Evolutionary conservation across 2,113 vertebrate genomes (phyloP).

Genomic region (Xyliphius kryptos): DNA sequence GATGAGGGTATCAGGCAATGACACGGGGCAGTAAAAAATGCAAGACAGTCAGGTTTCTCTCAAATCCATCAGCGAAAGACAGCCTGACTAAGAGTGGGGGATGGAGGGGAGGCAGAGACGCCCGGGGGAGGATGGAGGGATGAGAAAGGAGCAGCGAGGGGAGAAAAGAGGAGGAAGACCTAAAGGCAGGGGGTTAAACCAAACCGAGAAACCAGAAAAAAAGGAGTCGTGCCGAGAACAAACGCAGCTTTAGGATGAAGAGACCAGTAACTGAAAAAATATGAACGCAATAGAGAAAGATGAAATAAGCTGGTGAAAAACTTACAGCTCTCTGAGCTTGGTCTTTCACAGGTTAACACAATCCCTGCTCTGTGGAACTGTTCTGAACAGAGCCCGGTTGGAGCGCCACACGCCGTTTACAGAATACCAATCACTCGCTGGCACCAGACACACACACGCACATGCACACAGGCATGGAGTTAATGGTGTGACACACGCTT

Average conservation of each 20-base stretch:
- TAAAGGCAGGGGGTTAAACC: too few species aligned
- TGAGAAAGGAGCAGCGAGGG: constrained; percentile 33
- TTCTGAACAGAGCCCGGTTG: constrained; percentile 65
- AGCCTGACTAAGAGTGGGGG: constrained; percentile 39
- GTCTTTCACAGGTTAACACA: constrained; percentile 63
- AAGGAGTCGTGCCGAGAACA: too few species aligned
- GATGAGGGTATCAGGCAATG: not conserved
- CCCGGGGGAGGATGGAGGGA: constrained; percentile 29
- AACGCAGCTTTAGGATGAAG: too few species aligned
- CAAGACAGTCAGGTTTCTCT: constrained; percentile 45
- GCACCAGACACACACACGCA: constrained; percentile 37
- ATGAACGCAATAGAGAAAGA: too few species aligned
- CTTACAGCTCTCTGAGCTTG: constrained; percentile 60
- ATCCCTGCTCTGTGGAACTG: constrained; percentile 73
- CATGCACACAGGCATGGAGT: constrained; percentile 43
- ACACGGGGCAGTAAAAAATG: constrained; percentile 28
- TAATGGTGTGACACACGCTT: constrained; percentile 37
- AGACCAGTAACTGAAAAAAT: too few species aligned
- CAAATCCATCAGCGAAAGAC: constrained; percentile 50
- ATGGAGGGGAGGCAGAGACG: constrained; percentile 29
- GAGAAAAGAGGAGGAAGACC: constrained; percentile 30
- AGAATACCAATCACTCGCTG: constrained; percentile 67
- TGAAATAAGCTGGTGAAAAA: constrained; percentile 35
- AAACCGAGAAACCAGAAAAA: too few species aligned
- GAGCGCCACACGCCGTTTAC: constrained; percentile 61